Evolutionary conservation across 2,113 vertebrate genomes (phyloP), one percentile per base, ranked within the genome.

Genomic region (Paedocypris sp.): DNA sequence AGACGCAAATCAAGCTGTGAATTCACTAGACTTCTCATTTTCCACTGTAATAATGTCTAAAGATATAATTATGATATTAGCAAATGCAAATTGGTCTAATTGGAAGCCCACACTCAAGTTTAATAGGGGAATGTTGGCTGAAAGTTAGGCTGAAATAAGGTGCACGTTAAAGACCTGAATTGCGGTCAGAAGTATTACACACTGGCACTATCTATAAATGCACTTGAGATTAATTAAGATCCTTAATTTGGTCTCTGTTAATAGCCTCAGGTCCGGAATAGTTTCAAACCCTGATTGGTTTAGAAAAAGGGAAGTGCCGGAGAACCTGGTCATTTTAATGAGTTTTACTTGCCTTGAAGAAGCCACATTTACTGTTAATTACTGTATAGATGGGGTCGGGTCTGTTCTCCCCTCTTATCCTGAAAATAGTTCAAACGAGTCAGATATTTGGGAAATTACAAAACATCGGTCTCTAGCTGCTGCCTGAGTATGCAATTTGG

Each of bases 31-130:
- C 71, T 71, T 65, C 77, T 82, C 73, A 82, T 79, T 81, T 82
- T 73, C 80, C 78, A 79, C 79, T 82, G 51, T 81, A 75, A 82
- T 85, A 86, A 84, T 80, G 77, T 78, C 77, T 76, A 60, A 51
- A 70, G 76, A 80, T 78, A 78, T 81, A 87, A 84, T 85, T 86
- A 85, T 83, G 80, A 83, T 82, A 86, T 85, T 86, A 83, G 77
- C 70, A 69, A 79, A 83, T 82, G 82, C 84, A 82, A 85, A 86
- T 85, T 79, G 73, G 26, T 77, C 76, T 85, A 85, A 85, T 85
- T 87, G 80, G 79, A 83, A 78, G 78, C 36, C 42, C 60, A 60
- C 78, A 79, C 80, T 84, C 74, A 75, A 79, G 73, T 84, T 78
- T 80, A 73, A 71, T 76, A 76, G 74, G 61, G 53, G 26, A 68